A percentile compares a stretch with the other conserved stretches of the same genome.
Evolutionary conservation across 2,113 vertebrate genomes (phyloP).

Genomic region (Eptesicus fuscus): DNA sequence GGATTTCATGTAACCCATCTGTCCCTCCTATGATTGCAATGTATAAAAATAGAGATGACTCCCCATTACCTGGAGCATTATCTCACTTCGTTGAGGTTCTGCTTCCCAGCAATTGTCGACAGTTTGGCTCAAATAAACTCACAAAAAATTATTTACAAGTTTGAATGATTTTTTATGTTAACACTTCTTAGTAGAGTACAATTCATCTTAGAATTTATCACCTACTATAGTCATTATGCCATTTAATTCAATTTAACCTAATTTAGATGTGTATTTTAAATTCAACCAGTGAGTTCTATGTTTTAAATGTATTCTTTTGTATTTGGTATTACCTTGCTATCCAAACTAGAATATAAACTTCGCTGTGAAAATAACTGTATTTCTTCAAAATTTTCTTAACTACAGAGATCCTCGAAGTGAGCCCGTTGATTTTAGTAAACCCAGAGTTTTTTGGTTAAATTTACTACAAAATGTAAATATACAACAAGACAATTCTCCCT

Average conservation of each 20-base stretch:
- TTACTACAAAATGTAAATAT: neutral
- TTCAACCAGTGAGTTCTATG: neutral
- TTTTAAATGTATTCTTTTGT: neutral
- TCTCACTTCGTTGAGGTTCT: too few relatives aligned
- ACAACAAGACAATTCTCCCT: neutral
- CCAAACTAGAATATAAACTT: neutral
- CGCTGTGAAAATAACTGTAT: neutral
- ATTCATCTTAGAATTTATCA: neutral
- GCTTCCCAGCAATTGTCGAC: too few relatives aligned
- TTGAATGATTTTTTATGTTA: too few relatives aligned
- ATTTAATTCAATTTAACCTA: neutral
- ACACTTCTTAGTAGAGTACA: neutral
- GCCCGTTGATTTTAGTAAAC: neutral
- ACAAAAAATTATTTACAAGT: too few relatives aligned
- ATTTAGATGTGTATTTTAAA: neutral
- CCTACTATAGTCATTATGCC: neutral
- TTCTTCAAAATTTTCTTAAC: neutral
- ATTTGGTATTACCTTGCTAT: neutral
- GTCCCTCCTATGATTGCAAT: too few relatives aligned
- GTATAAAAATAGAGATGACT: too few relatives aligned
- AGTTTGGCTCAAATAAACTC: too few relatives aligned
- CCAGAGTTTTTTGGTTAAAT: neutral
- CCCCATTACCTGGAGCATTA: too few relatives aligned
- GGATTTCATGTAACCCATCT: too few relatives aligned
- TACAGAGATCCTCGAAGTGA: neutral